Evolutionary conservation across 2,888 invertebrate genomes (phyloP).

Genomic region (Ceriagrion tenellum): DNA sequence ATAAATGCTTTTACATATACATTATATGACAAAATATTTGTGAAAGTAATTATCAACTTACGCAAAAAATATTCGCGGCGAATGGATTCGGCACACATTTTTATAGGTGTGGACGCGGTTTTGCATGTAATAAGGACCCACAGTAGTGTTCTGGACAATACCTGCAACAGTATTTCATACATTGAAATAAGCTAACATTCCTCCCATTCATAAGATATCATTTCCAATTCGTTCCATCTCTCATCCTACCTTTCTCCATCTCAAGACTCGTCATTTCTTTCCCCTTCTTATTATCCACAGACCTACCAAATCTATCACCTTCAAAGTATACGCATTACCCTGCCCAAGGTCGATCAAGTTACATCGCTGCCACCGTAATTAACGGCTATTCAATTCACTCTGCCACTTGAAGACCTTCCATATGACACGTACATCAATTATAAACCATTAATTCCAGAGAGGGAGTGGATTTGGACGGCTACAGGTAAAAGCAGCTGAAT

Average conservation of each 20-base stretch:
- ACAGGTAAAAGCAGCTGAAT: neutral
- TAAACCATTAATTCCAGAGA: neutral
- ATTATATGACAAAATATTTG: too few relatives aligned
- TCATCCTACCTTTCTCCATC: neutral
- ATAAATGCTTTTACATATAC: too few relatives aligned
- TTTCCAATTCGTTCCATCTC: neutral
- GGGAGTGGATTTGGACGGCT: neutral
- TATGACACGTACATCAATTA: neutral
- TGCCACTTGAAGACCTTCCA: neutral
- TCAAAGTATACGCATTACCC: neutral
- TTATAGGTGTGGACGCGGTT: too few relatives aligned
- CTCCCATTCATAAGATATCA: neutral
- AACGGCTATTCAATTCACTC: neutral
- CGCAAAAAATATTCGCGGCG: too few relatives aligned
- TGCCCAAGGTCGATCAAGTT: neutral
- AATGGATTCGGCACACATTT: too few relatives aligned
- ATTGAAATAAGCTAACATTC: neutral
- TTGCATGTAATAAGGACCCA: too few relatives aligned
- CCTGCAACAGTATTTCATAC: too few relatives aligned
- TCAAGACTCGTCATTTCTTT: neutral
- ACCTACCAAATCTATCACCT: neutral
- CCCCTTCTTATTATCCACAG: neutral
- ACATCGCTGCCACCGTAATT: neutral
- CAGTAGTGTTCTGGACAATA: too few relatives aligned
- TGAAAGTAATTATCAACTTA: too few relatives aligned